phyloP scores from a whole-genome alignment of 1,140 invertebrate genomes.

The Atta colombica region DNA sequence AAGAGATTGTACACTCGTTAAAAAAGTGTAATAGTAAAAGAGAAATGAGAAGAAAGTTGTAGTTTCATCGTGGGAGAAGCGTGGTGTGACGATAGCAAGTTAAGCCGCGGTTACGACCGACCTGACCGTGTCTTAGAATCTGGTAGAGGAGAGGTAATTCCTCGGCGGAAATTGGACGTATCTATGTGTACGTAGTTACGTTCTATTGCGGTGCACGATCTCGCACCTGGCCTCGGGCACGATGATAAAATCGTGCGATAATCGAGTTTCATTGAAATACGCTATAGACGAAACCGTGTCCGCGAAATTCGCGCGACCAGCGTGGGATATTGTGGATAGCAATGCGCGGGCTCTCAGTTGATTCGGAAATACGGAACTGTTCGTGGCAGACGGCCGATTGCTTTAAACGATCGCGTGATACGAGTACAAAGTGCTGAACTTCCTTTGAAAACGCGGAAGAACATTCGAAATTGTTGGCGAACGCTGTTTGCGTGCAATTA shows the following conservation, averaged over 20 bases:
- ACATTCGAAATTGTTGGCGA: slow-evolving; percentile 17
- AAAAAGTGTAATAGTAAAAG: slow-evolving; percentile 29
- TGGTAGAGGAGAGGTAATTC: slow-evolving; percentile 75
- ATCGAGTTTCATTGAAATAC: slow-evolving; percentile 77
- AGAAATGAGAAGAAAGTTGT: slow-evolving; percentile 1
- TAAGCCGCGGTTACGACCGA: slow-evolving; percentile 78
- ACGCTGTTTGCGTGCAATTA: slow-evolving; percentile 19
- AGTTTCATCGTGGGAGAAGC: slow-evolving; percentile 2
- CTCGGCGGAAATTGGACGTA: slow-evolving; percentile 81
- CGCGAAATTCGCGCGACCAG: slow-evolving; percentile 67
- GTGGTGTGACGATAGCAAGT: slow-evolving; percentile 58
- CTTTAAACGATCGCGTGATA: slow-evolving; percentile 45
- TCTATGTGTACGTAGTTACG: slow-evolving; percentile 45
- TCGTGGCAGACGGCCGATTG: slow-evolving; percentile 47
- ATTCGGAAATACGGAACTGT: slow-evolving; percentile 24
- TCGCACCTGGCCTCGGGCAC: slow-evolving; percentile 64
- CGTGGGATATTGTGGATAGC: neutral
- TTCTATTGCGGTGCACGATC: slow-evolving; percentile 51
- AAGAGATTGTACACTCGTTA: slow-evolving; percentile 18
- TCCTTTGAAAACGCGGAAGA: slow-evolving; percentile 45
- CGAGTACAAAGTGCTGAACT: slow-evolving; percentile 15
- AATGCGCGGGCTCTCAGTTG: slow-evolving; percentile 1
- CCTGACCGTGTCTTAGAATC: slow-evolving; percentile 70
- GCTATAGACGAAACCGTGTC: slow-evolving; percentile 65
- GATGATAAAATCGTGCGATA: slow-evolving; percentile 73